These are phyloP conservation scores for Mantis religiosa DNA, from an alignment of 2,888 invertebrate genomes.

Conservation along the genomic window DNA sequence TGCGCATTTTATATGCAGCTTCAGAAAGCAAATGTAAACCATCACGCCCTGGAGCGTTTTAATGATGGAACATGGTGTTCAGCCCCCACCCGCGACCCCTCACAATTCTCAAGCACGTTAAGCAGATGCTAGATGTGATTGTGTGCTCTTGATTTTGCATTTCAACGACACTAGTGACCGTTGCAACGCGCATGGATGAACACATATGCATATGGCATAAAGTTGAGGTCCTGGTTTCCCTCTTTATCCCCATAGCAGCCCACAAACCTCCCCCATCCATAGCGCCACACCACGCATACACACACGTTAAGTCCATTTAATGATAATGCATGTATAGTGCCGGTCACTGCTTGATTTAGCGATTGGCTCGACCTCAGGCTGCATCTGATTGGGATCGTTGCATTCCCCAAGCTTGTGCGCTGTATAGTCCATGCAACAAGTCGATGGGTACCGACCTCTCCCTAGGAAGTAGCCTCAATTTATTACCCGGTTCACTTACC, in stretches of 20 bases:
- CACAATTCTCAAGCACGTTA: slow-evolving; percentile 2
- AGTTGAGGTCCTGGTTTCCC: background rate
- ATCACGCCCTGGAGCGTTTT: background rate
- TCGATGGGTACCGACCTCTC: background rate
- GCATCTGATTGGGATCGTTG: background rate
- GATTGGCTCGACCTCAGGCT: slow-evolving; percentile 1
- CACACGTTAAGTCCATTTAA: slow-evolving; percentile 9
- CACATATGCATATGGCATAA: slow-evolving; percentile 12
- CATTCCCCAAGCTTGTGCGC: background rate
- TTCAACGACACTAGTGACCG: background rate
- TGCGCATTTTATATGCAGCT: background rate
- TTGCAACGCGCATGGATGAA: background rate
- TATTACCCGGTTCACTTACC: too few species aligned
- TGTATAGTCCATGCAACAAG: background rate
- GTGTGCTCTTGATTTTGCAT: slow-evolving; percentile 10
- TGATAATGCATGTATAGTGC: slow-evolving; percentile 4
- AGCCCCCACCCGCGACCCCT: background rate
- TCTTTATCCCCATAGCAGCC: background rate
- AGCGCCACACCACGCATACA: background rate
- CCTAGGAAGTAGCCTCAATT: background rate
- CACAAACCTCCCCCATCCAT: background rate
- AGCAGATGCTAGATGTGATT: slow-evolving; percentile 12
- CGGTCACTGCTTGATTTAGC: background rate
- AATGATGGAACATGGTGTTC: background rate
- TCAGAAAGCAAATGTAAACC: background rate